phyloP scores from a whole-genome alignment of 1,140 invertebrate genomes.

The Pristionchus pacificus region DNA sequence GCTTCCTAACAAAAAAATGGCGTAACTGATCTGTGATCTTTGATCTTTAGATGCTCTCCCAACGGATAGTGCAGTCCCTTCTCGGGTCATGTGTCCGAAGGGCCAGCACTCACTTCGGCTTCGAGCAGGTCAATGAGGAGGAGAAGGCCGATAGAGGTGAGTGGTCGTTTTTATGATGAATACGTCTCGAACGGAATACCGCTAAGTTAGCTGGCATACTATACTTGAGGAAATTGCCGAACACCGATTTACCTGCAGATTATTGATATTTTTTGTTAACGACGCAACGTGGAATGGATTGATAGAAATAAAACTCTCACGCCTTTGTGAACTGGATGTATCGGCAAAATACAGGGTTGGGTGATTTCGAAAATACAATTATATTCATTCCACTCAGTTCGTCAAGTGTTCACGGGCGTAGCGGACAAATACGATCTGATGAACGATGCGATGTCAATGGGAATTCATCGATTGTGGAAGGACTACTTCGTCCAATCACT shows the following conservation, averaged over 20 bases:
- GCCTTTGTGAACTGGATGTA: constrained; percentile 5
- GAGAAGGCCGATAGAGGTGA: constrained; percentile 45
- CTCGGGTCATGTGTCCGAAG: no score
- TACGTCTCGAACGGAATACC: background rate
- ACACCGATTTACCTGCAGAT: background rate
- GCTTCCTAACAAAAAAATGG: no score
- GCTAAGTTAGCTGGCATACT: no score
- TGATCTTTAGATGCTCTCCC: no score
- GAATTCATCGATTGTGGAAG: constrained; percentile 93
- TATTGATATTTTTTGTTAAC: background rate
- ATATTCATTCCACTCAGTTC: constrained; percentile 35
- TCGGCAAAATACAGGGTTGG: background rate
- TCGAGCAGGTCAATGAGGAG: constrained; percentile 40
- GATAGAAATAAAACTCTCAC: no score
- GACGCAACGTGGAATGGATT: no score
- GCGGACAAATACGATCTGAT: constrained; percentile 89
- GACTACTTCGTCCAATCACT: constrained; percentile 74
- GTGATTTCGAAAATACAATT: constrained; percentile 2
- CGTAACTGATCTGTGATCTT: no score
- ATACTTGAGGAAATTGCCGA: no score
- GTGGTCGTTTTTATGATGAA: constrained; percentile 19
- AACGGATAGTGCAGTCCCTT: no score
- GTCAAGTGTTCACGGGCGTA: constrained; percentile 83
- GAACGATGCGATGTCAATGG: constrained; percentile 95
- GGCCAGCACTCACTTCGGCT: constrained; percentile 50